Base-by-base conservation (phyloP, 2,113 vertebrate species). In the Pipa parva region DNA sequence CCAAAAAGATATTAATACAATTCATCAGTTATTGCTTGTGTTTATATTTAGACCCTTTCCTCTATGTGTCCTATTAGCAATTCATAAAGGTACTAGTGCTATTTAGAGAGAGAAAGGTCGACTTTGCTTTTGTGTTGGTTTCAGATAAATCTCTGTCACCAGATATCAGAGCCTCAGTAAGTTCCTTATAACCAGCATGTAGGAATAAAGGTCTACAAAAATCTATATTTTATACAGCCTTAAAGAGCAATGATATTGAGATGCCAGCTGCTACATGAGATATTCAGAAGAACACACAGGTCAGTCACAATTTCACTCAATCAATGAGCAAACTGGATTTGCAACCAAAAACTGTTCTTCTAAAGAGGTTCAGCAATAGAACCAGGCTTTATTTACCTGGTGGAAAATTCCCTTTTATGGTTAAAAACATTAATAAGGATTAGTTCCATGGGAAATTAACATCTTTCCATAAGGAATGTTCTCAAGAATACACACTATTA, bases 21-120 rank as follows among this genome's bases (percentile, higher is more conserved):
- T 61, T 70, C 48, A 70, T 70, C 66, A 61, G 42, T 70, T 69
- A 59, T 33, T 27, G 55, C 21, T 62, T 28, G 5, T 37, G 55
- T 39, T n/a, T 37, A 29, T 31, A 62, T 61, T 62, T 48, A 62
- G 42, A 18, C 9, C 27, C 20, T 12, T 28, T 52, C 17, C 33
- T 68, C 24, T 10, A 2, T 27, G 28, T 37, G 20, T 31, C 17
- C 33, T 48, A 59, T 59, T 59, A 59, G 56, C 49, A 59, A 68
- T 68, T 68, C 64, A 59, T 68, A 68, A 59, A 68, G 56, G 21
- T 17, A 25, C 20, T 2, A 1, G 13, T 1, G 13, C n/a, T 15
- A 17, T 42, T 13, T 42, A n/a, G 39, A 17, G 39, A 42, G 39
- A 42, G 39, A 42, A 42, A 42, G 39, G 39, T 42, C 39, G 39